Base-by-base conservation (phyloP, 2,888 invertebrate species). In the Melieria crassipennis region DNA sequence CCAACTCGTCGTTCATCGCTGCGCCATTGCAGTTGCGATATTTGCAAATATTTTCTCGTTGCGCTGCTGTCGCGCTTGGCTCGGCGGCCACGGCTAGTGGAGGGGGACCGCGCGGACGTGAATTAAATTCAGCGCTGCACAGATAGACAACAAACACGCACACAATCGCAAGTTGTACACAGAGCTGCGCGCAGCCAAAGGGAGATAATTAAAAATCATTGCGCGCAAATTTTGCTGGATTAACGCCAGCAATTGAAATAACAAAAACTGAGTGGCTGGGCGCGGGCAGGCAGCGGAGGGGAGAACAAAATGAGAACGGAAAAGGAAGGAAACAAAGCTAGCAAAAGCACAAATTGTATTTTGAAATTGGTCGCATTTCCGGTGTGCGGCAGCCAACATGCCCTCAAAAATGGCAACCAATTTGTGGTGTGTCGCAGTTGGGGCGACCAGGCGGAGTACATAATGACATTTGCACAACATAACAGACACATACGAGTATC, bases 41-140 rank as follows among this genome's bases (percentile, higher is more conserved):
- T 13, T 48, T 50, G 48, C 48, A 76, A 75, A 75, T 74, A 76
- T 74, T 75, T 74, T 75, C 70, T 69, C 73, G 72, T 75, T 73
- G 71, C 73, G 73, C 71, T 72, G 76, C 77, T 67, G 77, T 76
- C 68, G 73, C 70, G 69, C 70, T 77, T 75, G 75, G 76, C 16
- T 16, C 1, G 16, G 16, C 16, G 16, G 16, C n/a, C 52, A 50
- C 52, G n/a, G 52, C 52, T 3, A 50, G 52, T 9, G 3, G 2
- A 50, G 3, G 52, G 52, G n/a, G 10, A 3, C 52, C 10, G 10
- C n/a, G 10, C n/a, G n/a, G n/a, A 11, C n/a, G 10, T 50, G 10
- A n/a, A 50, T 50, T 10, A 10, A 50, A 10, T 30, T 30, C 30
- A 30, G 30, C 30, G 30, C 30, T 30, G 2, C 30, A 30, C 30